Base-by-base conservation (phyloP, 2,888 invertebrate species). In the Hyposoter dolosus region DNA sequence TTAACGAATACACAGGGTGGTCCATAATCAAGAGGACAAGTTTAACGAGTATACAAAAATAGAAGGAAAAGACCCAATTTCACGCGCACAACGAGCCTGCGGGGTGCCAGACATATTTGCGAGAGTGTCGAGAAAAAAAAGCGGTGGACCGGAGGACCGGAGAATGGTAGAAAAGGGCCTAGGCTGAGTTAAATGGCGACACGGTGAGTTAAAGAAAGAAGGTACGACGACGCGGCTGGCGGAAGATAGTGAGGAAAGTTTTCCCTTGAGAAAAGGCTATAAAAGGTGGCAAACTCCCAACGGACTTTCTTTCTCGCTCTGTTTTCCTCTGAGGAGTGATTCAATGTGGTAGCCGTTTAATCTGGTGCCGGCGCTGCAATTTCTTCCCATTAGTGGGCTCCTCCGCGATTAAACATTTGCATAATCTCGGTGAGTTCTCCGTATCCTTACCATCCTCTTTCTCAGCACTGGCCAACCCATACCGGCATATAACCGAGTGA, bases 341-440 rank as follows among this genome's bases (percentile, higher is more conserved):
- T 87, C 85, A 83, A 85, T 80, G 86, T 75, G 82, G 90, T 89
- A 89, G 91, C 90, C 91, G 91, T 91, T 93, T 93, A 93, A 93
- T 93, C 93, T 91, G 90, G 89, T 91, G 93, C 93, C 91, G 92
- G 92, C 93, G 91, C 90, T 92, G 93, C 93, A 93, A 93, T 93
- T 93, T 93, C 93, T 93, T 93, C 92, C 93, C 93, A 93, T 93
- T 93, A 93, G 92, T 90, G 90, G 88, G 88, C 90, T 90, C 90
- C 91, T 91, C 88, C 90, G 92, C 93, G 92, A 93, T 93, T 93
- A 93, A 93, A 93, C 93, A 93, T 93, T 93, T 93, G 93, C 93
- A 93, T 93, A 93, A 93, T 93, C 93, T 88, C 82, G 77, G 81
- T 68, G 28, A 47, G 78, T 63, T 53, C 75, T 47, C 63, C 19